phyloP scores from a whole-genome alignment of 2,113 vertebrate species.

The Amphiprion ocellaris region DNA sequence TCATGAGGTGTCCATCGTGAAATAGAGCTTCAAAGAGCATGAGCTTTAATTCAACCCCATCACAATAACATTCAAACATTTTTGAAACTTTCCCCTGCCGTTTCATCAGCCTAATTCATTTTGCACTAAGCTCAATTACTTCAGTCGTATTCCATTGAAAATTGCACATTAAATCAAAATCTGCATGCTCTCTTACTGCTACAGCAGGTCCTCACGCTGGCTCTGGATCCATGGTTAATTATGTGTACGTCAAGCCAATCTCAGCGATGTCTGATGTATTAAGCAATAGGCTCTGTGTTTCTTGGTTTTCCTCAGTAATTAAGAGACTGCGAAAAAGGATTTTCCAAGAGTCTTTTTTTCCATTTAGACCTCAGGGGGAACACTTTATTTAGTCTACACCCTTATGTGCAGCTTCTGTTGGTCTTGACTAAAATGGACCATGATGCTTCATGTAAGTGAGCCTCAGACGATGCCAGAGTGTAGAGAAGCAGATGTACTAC shows the following conservation, averaged over 20 bases:
- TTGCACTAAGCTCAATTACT: constrained; percentile 59
- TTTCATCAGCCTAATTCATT: constrained; percentile 70
- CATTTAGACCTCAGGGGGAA: constrained; percentile 50
- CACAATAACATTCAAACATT: constrained; percentile 61
- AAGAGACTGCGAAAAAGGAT: constrained; percentile 31
- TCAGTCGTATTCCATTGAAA: constrained; percentile 65
- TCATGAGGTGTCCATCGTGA: neutral
- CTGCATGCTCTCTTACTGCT: constrained; percentile 48
- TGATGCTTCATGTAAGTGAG: constrained; percentile 54
- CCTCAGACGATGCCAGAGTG: constrained; percentile 40
- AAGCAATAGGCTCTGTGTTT: constrained; percentile 53
- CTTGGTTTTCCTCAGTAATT: constrained; percentile 61
- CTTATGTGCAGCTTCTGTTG: constrained; percentile 52
- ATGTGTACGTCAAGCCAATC: constrained; percentile 45
- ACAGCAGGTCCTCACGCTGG: constrained; percentile 20
- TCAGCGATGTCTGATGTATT: constrained; percentile 59
- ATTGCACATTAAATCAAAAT: constrained; percentile 63
- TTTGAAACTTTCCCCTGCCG: constrained; percentile 51
- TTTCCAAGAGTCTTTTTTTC: constrained; percentile 53
- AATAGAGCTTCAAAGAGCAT: constrained; percentile 24
- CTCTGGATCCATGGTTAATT: constrained; percentile 64
- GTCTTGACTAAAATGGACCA: constrained; percentile 52
- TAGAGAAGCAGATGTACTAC: constrained; percentile 64
- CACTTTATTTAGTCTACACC: constrained; percentile 64
- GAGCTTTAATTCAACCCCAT: constrained; percentile 28